Evolutionary conservation across 2,797 vertebrate genomes (phyloP), one percentile per base, ranked within the genome.

Genomic region (Sus cebifrons): DNA sequence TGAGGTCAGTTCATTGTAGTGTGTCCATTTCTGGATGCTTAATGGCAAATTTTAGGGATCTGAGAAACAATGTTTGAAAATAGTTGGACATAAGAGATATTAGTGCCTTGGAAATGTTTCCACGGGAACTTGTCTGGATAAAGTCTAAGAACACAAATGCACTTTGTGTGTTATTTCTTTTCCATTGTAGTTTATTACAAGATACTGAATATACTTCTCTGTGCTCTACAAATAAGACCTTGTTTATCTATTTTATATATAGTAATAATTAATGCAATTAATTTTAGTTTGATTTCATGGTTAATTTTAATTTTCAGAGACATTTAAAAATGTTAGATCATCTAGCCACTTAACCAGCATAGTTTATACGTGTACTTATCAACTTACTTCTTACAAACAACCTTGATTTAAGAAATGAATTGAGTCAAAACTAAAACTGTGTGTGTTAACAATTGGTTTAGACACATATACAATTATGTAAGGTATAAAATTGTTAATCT

Each of bases 301-400:
- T 84, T 86, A 56, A 71, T 44, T 96, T 75, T 86, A 25, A 44
- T 36, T 87, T 71, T n/a, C 23, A 58, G 8, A 71, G 14, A 4
- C 7, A 71, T 44, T 78, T 60, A 52, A 73, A 81, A 74, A 40
- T 67, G 32, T n/a, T 73, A 78, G 25, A 14, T 52, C 14, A 58
- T 89, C n/a, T 86, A 74, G 68, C 13, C 23, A 77, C 52, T 87
- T 95, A 23, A 25, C 29, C 88, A 94, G 12, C 18, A 70, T 75
- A 64, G 20, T 86, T 89, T 84, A 64, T 27, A 67, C 10, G 5
- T 49, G 3, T 73, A 64, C 73, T 68, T 95, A 89, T 21, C 40
- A 44, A 70, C 17, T 13, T 36, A 49, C 32, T 49, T 89, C 29
- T 91, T 86, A 89, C 54, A 58, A 18, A n/a, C 32, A n/a, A 27